Percentiles rank a stretch among this genome's conserved stretches.
Conservation (phyloP, 2,113 vertebrate genomes). For the Tautogolabrus adspersus region DNA sequence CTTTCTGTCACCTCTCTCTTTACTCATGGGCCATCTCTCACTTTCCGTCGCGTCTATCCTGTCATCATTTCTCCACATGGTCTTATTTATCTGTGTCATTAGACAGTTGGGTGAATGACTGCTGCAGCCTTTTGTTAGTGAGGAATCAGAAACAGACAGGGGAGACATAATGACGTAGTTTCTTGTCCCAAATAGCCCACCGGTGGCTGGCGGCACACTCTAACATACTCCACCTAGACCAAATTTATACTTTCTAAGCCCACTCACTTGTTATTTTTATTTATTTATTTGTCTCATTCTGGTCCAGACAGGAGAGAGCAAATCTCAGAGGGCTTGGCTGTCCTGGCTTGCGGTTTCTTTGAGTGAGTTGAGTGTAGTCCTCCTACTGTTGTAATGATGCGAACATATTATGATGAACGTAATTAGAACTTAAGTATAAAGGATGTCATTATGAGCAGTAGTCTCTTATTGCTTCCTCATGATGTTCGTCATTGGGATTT, state of each 20-base stretch:
- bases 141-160: conserved; percentile 25
- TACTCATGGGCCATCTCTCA: conserved; percentile 25
- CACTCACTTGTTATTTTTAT: conserved; percentile 42
- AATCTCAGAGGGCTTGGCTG: conserved; percentile 10
- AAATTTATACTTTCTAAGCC: conserved; percentile 25
- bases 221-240: conserved; percentile 40
- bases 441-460: conserved; percentile 17
- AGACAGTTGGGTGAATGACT: conserved; percentile 41
- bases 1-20: conserved; percentile 16
- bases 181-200: conserved; percentile 23
- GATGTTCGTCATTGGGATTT: conserved; percentile 58
- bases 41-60: conserved; percentile 2
- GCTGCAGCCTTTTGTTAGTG: conserved; percentile 22
- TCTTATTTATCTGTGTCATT: conserved; percentile 53
- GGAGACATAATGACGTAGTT: conserved; percentile 23
- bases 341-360: conserved; percentile 27
- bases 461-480: conserved; percentile 43
- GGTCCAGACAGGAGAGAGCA: conserved; percentile 38
- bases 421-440: conserved; percentile 25
- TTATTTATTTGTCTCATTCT: conserved; percentile 28
- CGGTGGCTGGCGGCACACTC: conserved; percentile 20
- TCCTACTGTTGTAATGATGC: not conserved
- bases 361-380: not conserved
- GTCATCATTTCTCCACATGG: conserved; percentile 20
- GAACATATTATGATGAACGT: conserved; percentile 2